Evolutionary conservation across 2,888 invertebrate species (phyloP), one percentile per base, ranked within the genome.

Genomic region (Caradrina clavipalpis): DNA sequence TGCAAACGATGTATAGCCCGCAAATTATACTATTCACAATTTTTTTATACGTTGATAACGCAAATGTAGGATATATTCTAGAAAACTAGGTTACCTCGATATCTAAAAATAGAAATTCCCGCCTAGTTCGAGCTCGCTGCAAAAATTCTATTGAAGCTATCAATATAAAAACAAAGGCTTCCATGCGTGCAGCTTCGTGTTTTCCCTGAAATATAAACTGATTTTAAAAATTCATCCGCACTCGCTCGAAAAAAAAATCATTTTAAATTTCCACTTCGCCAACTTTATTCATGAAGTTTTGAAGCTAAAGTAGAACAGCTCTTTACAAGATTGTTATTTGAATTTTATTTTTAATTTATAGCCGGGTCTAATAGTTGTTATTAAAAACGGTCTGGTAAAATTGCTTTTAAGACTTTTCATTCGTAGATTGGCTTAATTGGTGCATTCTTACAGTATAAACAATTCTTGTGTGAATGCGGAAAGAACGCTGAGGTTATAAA

Each of bases 11-110:
- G 86, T 84, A 80, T 71, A 86, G 84, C 76, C 73, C 77, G 82
- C 78, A 83, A 86, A 88, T 86, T 86, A 87, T 81, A 73, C 78
- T 78, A 82, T 83, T 83, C 82, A 86, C 80, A 49, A 71, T 81
- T 83, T 85, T 86, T 84, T 83, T 83, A 82, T 85, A 77, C 74
- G 56, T 70, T 73, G 65, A 73, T 83, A 83, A 82, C 75, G 67
- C 63, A 73, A 83, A 78, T 78, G 63, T 58, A 35, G 22, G 22
- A 61, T 51, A 64, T 57, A 60, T 53, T 50, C 59, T 59, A 26
- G 15, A 63, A 74, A 78, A 62, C 50, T 60, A 49, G 49, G 59
- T 57, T 63, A 63, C 21, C 1, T 5, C 26, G 11, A 56, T 35
- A 66, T 47, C 35, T 50, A 56, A 59, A 69, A 56, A 78, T 69